These are phyloP conservation scores for Aleiodes sp. DNA, from an alignment of 1,140 invertebrate species.

Conservation along the genomic window DNA sequence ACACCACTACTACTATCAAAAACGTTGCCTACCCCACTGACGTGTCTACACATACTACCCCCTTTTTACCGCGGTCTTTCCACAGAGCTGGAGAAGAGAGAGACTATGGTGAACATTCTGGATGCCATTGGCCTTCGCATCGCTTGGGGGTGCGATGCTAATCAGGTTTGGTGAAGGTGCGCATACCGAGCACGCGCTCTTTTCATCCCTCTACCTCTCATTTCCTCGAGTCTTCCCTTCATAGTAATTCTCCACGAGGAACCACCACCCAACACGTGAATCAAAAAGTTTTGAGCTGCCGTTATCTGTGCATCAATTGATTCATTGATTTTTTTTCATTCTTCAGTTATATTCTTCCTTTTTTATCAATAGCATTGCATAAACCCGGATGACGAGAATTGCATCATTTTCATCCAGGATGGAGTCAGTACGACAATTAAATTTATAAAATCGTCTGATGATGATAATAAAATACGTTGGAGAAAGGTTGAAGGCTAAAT, in stretches of 20 bases:
- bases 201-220: constrained; percentile 30
- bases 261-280: constrained; percentile 44
- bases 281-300: constrained; percentile 34
- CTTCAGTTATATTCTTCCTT: background rate
- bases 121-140: constrained; percentile 61
- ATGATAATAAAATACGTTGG: background rate
- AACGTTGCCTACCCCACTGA: constrained; percentile 32
- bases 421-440: background rate
- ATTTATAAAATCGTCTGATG: background rate
- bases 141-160: constrained; percentile 55
- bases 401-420: background rate
- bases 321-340: too few species aligned
- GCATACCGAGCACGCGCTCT: constrained; percentile 55
- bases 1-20: constrained; percentile 44
- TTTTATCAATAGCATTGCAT: background rate
- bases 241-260: constrained; percentile 45
- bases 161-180: constrained; percentile 52
- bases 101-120: constrained; percentile 38
- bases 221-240: background rate
- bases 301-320: background rate
- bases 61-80: constrained; percentile 19
- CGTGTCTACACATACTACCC: constrained; percentile 10
- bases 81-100: background rate
- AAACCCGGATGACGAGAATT: background rate
- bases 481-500: background rate